Evolutionary conservation across 2,888 invertebrate genomes (phyloP).

Genomic region (Danaus chrysippus): DNA sequence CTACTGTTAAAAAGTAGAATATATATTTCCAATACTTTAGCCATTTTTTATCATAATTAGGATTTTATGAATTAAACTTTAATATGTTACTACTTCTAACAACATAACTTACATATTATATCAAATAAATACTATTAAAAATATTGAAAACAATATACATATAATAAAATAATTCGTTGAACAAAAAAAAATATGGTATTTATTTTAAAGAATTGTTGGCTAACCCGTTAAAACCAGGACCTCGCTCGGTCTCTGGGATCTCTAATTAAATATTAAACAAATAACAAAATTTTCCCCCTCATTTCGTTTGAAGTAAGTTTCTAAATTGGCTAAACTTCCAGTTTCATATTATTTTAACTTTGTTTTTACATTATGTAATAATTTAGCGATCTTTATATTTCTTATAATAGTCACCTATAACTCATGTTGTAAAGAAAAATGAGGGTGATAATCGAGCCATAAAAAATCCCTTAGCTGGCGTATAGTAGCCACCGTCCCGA

Average conservation of each 20-base stretch:
- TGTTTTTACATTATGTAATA: not conserved
- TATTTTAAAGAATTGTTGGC: constrained; percentile 1
- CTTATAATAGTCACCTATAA: not conserved
- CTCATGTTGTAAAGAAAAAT: constrained; percentile 3
- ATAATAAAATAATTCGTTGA: too few relatives aligned
- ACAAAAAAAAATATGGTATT: not conserved
- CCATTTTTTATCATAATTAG: too few relatives aligned
- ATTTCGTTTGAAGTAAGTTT: constrained; percentile 5
- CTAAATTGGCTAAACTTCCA: not conserved
- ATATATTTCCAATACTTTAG: too few relatives aligned
- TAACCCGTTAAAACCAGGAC: constrained; percentile 2
- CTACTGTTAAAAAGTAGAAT: too few relatives aligned
- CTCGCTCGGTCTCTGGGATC: not conserved
- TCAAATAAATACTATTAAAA: too few relatives aligned
- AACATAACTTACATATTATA: too few relatives aligned
- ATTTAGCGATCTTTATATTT: not conserved
- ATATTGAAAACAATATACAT: too few relatives aligned
- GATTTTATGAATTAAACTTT: too few relatives aligned
- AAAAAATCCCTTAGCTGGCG: constrained; percentile 8
- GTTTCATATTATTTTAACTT: not conserved
- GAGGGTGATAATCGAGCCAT: constrained; percentile 8
- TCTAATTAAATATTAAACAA: constrained; percentile 6
- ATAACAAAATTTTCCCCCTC: constrained; percentile 6
- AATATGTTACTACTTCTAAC: too few relatives aligned
- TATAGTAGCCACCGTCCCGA: constrained; percentile 1